Evolutionary conservation across 1,140 invertebrate species (phyloP).

Genomic region (Dreissena polymorpha): DNA sequence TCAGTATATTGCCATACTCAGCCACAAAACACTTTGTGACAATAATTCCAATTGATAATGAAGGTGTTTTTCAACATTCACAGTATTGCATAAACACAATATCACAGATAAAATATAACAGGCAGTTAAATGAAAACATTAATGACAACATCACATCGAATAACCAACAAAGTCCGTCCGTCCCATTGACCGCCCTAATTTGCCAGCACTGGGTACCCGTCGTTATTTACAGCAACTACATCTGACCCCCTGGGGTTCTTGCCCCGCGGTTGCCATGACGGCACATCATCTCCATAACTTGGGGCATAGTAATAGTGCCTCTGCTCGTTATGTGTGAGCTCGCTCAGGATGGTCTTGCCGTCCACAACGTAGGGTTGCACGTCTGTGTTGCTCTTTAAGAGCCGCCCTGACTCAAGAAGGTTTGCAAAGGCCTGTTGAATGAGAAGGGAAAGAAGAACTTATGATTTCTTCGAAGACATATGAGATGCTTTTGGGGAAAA

Average conservation of each 20-base stretch:
- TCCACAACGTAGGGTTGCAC: conserved; percentile 78
- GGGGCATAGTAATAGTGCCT: conserved; percentile 78
- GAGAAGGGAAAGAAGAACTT: conserved; percentile 22
- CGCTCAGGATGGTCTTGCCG: conserved; percentile 73
- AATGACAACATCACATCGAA: no score
- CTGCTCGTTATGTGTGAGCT: conserved; percentile 67
- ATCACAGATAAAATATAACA: no score
- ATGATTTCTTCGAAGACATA: background rate
- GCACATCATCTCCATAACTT: conserved; percentile 76
- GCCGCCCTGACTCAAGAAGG: conserved; percentile 72
- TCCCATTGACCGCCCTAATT: no score
- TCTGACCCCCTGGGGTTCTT: conserved; percentile 65
- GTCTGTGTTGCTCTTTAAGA: conserved; percentile 72
- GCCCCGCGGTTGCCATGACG: conserved; percentile 71
- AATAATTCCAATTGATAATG: no score
- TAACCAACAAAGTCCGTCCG: no score
- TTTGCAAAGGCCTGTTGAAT: conserved; percentile 76
- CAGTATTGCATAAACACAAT: no score
- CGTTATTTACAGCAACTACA: conserved; percentile 28
- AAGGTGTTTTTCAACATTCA: no score
- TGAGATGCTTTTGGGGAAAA: background rate
- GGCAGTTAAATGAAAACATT: no score
- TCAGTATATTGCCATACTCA: no score
- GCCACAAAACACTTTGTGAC: no score
- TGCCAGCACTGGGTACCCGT: no score